Conservation (phyloP, 2,888 invertebrate genomes). For the Ceraclea dissimilis region DNA sequence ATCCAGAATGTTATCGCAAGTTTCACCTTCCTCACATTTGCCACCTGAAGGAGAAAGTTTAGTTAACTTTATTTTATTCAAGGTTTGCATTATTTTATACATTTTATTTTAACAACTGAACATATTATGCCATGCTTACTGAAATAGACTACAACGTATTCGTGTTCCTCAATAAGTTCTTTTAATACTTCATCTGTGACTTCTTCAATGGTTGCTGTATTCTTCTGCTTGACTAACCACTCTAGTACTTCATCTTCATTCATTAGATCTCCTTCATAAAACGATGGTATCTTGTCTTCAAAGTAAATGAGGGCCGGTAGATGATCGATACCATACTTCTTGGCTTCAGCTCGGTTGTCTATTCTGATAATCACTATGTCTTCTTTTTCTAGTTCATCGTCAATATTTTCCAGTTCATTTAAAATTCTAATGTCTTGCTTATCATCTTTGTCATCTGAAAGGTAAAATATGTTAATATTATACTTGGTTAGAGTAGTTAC, state of each 20-base stretch:
- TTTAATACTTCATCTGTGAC: constrained; percentile 85
- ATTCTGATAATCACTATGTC: constrained; percentile 86
- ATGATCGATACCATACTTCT: constrained; percentile 84
- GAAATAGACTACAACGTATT: constrained; percentile 91
- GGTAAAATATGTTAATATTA: background rate
- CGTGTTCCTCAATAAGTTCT: constrained; percentile 80
- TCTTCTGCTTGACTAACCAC: constrained; percentile 83
- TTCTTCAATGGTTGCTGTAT: constrained; percentile 87
- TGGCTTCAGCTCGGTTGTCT: constrained; percentile 83
- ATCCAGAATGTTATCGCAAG: constrained; percentile 76
- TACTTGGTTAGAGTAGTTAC: background rate
- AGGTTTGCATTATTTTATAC: too few relatives aligned
- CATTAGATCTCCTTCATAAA: constrained; percentile 86
- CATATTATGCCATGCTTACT: constrained; percentile 60
- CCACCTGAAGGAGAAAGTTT: constrained; percentile 48
- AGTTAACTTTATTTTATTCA: constrained; percentile 1
- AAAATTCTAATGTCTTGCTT: constrained; percentile 81
- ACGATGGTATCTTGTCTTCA: constrained; percentile 83
- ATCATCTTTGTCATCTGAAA: constrained; percentile 79
- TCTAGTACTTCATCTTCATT: constrained; percentile 88
- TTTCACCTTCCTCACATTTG: constrained; percentile 79
- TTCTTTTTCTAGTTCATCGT: constrained; percentile 83
- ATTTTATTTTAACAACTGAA: background rate
- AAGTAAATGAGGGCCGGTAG: constrained; percentile 81
- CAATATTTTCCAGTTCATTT: constrained; percentile 87